Percentiles rank a stretch among this genome's conserved stretches.
These are phyloP conservation scores for Triplophysa rosa DNA, from an alignment of 2,113 vertebrate species.

Conservation along the genomic window DNA sequence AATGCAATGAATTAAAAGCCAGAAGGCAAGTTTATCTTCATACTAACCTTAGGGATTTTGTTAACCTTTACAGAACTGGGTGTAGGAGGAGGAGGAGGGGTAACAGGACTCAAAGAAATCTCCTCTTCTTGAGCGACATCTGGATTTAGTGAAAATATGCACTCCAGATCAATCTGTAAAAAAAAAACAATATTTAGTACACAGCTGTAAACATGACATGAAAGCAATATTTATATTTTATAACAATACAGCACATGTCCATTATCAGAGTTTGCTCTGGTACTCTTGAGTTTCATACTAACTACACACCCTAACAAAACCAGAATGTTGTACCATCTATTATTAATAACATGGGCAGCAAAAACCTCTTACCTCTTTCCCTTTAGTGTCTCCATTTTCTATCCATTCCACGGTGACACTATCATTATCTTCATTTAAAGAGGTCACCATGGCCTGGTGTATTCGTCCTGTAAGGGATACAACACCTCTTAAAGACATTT, in stretches of 20 bases:
- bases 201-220: background rate
- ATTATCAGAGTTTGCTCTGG: background rate
- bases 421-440: conserved; percentile 93
- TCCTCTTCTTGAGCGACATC: conserved; percentile 92
- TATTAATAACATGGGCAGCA: conserved; percentile 57
- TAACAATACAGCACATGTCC: background rate
- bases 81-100: conserved; percentile 85
- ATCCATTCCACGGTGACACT: conserved; percentile 98
- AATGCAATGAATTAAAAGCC: background rate
- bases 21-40: background rate
- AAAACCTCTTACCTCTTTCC: conserved; percentile 85
- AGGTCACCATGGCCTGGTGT: conserved; percentile 98
- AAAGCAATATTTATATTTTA: background rate
- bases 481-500: conserved; percentile 15
- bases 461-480: conserved; percentile 81
- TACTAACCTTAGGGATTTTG: conserved; percentile 94
- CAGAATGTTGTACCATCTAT: conserved; percentile 53
- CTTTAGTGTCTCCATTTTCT: conserved; percentile 98
- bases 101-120: conserved; percentile 84
- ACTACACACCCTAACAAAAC: conserved; percentile 20
- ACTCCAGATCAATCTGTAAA: conserved; percentile 93
- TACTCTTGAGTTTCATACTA: background rate
- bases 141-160: conserved; percentile 96
- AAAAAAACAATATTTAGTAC: conserved; percentile 39
- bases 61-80: conserved; percentile 83